A percentile compares a stretch with the other conserved stretches of the same genome.
Evolutionary conservation across 2,888 invertebrate species (phyloP).

Genomic region (Sarcophaga carnaria): DNA sequence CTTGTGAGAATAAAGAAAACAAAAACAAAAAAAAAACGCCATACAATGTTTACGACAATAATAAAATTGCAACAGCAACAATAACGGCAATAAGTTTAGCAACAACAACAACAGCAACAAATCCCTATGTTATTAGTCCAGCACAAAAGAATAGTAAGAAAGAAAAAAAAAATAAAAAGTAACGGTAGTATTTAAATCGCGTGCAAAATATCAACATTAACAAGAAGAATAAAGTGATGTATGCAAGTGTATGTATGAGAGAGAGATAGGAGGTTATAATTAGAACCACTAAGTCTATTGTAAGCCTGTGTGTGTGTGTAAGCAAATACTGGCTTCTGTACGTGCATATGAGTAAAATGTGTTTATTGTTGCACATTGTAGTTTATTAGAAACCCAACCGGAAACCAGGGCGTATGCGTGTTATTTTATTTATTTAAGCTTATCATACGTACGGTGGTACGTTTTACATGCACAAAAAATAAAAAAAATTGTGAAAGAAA

Average conservation of each 20-base stretch:
- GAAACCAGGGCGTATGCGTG: constrained; percentile 70
- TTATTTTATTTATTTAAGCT: constrained; percentile 69
- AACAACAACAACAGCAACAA: constrained; percentile 54
- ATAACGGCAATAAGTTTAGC: constrained; percentile 1
- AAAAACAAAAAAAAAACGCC: constrained; percentile 35
- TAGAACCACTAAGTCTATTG: background rate
- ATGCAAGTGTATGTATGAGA: background rate
- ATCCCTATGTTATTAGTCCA: background rate
- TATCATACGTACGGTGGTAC: constrained; percentile 25
- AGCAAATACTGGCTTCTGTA: background rate
- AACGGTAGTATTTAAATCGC: constrained; percentile 65
- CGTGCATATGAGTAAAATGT: constrained; percentile 20
- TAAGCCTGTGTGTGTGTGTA: background rate
- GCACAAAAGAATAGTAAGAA: constrained; percentile 19
- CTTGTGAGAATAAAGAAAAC: constrained; percentile 14
- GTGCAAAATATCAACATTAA: constrained; percentile 58
- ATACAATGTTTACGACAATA: constrained; percentile 35
- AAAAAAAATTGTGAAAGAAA: too few relatives aligned
- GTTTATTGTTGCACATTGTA: constrained; percentile 33
- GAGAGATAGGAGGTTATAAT: background rate
- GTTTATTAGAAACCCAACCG: constrained; percentile 28
- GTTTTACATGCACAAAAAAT: background rate
- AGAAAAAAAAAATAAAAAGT: background rate
- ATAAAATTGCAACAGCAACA: constrained; percentile 38
- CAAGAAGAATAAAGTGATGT: constrained; percentile 4